Conservation (phyloP, 2,888 invertebrate genomes). For the Sinodicranocentrus sp. region DNA sequence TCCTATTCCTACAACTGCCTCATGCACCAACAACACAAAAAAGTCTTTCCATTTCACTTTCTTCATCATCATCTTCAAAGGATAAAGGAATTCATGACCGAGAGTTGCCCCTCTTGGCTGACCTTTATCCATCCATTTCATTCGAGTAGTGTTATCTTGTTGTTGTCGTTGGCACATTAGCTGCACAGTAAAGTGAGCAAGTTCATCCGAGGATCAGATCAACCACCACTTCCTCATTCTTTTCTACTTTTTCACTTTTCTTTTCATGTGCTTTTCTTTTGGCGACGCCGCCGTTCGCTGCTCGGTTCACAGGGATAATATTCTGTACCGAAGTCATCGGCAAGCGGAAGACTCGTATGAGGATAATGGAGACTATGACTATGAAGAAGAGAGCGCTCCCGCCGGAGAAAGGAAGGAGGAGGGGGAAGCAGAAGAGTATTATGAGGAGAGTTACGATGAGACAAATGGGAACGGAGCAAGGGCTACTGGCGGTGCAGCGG, state of each 20-base stretch:
- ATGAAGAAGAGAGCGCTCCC: slow-evolving; percentile 66
- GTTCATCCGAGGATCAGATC: background rate
- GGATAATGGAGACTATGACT: slow-evolving; percentile 74
- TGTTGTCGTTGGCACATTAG: slow-evolving; percentile 48
- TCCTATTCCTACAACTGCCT: too few species aligned
- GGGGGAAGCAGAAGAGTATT: slow-evolving; percentile 48
- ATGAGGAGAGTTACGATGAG: slow-evolving; percentile 35
- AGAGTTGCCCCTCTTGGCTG: too few species aligned
- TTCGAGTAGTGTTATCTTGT: too few species aligned
- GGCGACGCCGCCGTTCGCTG: background rate
- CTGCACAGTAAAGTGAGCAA: too few species aligned
- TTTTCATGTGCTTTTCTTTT: background rate
- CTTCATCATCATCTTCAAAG: too few species aligned
- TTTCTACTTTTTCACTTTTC: background rate
- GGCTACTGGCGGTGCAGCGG: background rate
- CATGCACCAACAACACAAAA: too few species aligned
- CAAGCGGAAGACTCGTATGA: slow-evolving; percentile 76
- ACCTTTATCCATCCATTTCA: too few species aligned
- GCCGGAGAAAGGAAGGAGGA: slow-evolving; percentile 22
- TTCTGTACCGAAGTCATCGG: slow-evolving; percentile 70
- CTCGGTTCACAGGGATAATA: slow-evolving; percentile 31
- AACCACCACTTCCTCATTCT: background rate
- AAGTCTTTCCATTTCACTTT: too few species aligned
- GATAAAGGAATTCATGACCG: too few species aligned
- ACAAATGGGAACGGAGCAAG: background rate